phyloP scores from a whole-genome alignment of 2,888 invertebrate genomes.

The Labia minor region DNA sequence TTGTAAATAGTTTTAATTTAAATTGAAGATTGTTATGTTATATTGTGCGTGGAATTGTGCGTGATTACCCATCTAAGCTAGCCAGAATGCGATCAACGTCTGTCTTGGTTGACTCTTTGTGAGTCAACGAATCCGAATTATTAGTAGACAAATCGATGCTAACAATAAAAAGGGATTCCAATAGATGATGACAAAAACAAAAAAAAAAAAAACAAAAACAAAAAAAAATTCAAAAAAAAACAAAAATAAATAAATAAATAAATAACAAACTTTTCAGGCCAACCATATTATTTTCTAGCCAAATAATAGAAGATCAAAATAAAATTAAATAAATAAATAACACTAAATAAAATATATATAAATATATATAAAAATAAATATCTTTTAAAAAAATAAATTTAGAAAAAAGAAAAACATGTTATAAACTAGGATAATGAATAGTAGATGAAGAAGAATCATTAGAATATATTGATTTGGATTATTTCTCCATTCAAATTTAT shows the following conservation, averaged over 20 bases:
- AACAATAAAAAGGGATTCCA: conserved; percentile 17
- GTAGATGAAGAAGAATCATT: not conserved
- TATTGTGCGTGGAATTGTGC: conserved; percentile 7
- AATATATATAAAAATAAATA: no score
- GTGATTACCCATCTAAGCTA: not conserved
- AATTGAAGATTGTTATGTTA: conserved; percentile 9
- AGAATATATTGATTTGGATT: not conserved
- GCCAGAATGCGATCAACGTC: not conserved
- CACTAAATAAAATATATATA: not conserved
- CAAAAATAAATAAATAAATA: not conserved
- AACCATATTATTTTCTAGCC: not conserved
- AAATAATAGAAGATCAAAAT: conserved; percentile 17
- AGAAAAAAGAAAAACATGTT: no score
- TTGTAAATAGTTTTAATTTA: conserved; percentile 13
- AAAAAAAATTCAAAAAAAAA: no score
- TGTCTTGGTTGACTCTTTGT: not conserved
- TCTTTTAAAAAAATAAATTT: no score
- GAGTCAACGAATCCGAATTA: conserved; percentile 42
- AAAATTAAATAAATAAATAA: conserved; percentile 26
- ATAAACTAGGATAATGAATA: not conserved
- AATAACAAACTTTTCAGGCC: not conserved
- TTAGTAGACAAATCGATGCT: conserved; percentile 30
- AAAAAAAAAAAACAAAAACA: no score
- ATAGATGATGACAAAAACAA: no score
- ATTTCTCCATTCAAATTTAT: not conserved